Evolutionary conservation across 30 jellyfish, hydroid and myxozoan species (phyloP).

Genomic region (Turritopsis rubra): DNA sequence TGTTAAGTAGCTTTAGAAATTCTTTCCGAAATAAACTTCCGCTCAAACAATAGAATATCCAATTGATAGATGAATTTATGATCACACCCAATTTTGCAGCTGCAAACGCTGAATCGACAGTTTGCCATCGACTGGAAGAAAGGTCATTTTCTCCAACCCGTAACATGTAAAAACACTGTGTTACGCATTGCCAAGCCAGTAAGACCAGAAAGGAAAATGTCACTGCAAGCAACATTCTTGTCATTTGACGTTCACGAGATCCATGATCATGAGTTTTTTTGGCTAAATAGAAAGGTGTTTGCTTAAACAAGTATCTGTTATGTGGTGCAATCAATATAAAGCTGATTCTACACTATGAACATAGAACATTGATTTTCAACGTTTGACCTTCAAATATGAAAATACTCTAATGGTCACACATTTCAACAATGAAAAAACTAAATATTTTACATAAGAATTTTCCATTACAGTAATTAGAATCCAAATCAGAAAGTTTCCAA

Average conservation of each 20-base stretch:
- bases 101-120: slow-evolving; percentile 62
- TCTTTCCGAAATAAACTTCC: slow-evolving; percentile 69
- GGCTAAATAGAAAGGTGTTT: not conserved
- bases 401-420: too few relatives aligned
- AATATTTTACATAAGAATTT: too few relatives aligned
- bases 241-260: slow-evolving; percentile 59
- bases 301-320: too few relatives aligned
- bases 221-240: slow-evolving; percentile 42
- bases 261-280: slow-evolving; percentile 18
- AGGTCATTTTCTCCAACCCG: slow-evolving; percentile 44
- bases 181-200: slow-evolving; percentile 82
- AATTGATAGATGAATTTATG: slow-evolving; percentile 73
- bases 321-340: too few relatives aligned
- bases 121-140: slow-evolving; percentile 24
- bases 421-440: too few relatives aligned
- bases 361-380: too few relatives aligned
- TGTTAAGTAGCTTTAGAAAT: slow-evolving; percentile 18
- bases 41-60: slow-evolving; percentile 58
- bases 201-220: slow-evolving; percentile 61
- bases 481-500: too few relatives aligned
- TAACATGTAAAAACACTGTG: slow-evolving; percentile 74
- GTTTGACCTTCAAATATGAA: too few relatives aligned
- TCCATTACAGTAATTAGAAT: too few relatives aligned
- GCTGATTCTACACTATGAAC: too few relatives aligned
- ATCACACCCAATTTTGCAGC: slow-evolving; percentile 75